These are phyloP conservation scores for Hypselothyrea guttata DNA, from an alignment of 2,888 invertebrate species.

Conservation along the genomic window DNA sequence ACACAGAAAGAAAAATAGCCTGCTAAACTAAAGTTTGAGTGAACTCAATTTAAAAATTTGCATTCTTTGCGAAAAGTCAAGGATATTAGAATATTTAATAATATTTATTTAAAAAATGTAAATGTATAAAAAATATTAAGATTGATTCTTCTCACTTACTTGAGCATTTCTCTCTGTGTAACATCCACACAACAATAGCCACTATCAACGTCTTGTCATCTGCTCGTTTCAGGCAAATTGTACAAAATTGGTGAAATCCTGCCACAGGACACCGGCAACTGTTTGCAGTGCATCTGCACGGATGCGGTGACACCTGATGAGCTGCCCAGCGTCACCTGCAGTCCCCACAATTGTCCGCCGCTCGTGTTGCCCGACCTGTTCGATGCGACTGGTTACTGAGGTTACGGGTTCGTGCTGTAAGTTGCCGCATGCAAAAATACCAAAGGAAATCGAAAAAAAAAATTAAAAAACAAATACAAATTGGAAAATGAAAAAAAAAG, in stretches of 20 bases:
- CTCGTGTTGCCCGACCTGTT: slow-evolving; percentile 82
- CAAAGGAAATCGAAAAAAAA: slow-evolving; percentile 4
- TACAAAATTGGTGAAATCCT: slow-evolving; percentile 86
- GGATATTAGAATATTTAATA: too few species aligned
- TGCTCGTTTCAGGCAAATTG: slow-evolving; percentile 83
- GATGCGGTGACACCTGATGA: slow-evolving; percentile 83
- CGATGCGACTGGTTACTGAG: slow-evolving; percentile 82
- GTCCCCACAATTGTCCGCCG: slow-evolving; percentile 82
- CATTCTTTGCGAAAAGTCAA: too few species aligned
- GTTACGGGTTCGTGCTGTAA: slow-evolving; percentile 73
- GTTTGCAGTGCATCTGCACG: slow-evolving; percentile 87
- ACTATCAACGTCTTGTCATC: slow-evolving; percentile 4
- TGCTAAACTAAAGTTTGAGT: too few species aligned
- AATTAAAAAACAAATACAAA: slow-evolving; percentile 2
- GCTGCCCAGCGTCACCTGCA: slow-evolving; percentile 82
- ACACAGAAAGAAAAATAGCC: too few species aligned
- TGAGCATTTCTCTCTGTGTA: too few species aligned
- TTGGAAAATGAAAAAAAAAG: slow-evolving; percentile 3
- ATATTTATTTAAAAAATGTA: too few species aligned
- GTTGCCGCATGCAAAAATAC: slow-evolving; percentile 33
- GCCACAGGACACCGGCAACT: slow-evolving; percentile 88
- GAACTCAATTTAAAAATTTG: too few species aligned
- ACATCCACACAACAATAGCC: neutral
- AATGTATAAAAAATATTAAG: too few species aligned
- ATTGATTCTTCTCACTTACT: too few species aligned